These are phyloP conservation scores for Acleris holmiana DNA, from an alignment of 2,888 invertebrate genomes.

Conservation along the genomic window DNA sequence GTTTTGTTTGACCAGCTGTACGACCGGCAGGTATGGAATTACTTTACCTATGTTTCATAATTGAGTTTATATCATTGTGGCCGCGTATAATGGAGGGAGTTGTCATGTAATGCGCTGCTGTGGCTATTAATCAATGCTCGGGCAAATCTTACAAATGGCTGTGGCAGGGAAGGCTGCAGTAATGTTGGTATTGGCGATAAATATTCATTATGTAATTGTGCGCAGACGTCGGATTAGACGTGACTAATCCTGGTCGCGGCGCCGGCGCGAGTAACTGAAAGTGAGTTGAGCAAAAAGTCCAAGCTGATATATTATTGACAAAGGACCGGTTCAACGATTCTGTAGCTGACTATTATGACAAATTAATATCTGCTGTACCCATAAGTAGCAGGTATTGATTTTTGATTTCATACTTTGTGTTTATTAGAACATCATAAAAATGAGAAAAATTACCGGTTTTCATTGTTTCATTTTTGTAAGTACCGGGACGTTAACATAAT, in stretches of 20 bases:
- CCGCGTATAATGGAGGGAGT: slow-evolving; percentile 3
- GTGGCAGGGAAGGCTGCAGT: slow-evolving; percentile 31
- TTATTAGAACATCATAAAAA: too few species aligned
- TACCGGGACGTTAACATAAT: too few species aligned
- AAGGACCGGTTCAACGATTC: slow-evolving; percentile 2
- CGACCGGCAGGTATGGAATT: slow-evolving; percentile 20
- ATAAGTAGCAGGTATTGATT: not conserved
- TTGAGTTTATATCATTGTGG: slow-evolving; percentile 16
- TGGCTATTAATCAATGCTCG: slow-evolving; percentile 28
- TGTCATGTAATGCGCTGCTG: not conserved
- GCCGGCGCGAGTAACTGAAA: slow-evolving; percentile 19
- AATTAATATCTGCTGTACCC: not conserved
- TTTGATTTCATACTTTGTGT: too few species aligned
- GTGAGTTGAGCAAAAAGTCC: slow-evolving; percentile 23
- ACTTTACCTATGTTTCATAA: slow-evolving; percentile 31
- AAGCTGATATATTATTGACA: slow-evolving; percentile 9
- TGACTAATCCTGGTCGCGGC: slow-evolving; percentile 37
- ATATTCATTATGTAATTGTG: slow-evolving; percentile 44
- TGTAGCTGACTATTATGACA: not conserved
- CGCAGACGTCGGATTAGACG: slow-evolving; percentile 44
- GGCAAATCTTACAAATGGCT: slow-evolving; percentile 23
- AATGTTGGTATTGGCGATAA: slow-evolving; percentile 39
- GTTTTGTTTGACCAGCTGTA: slow-evolving; percentile 30
- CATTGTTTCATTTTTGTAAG: too few species aligned
- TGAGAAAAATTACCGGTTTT: too few species aligned